A percentile compares a stretch with the other conserved stretches of the same genome.
phyloP scores from a whole-genome alignment of 2,797 vertebrate genomes.

The Anniella stebbinsi region DNA sequence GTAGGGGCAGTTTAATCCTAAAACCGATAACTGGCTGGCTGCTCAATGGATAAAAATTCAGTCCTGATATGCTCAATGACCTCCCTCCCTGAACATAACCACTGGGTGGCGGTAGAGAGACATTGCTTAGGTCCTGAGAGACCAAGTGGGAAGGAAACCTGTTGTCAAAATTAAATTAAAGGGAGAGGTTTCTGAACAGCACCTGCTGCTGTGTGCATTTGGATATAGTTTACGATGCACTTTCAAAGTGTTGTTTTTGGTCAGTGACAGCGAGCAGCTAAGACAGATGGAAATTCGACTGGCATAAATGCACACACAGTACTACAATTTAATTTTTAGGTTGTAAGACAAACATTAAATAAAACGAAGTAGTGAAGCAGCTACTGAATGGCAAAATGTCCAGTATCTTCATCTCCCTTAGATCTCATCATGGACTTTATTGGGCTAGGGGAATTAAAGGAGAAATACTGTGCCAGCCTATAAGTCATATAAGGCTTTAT shows the following conservation, averaged over 20 bases:
- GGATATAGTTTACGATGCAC: constrained; percentile 26
- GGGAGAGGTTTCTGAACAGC: constrained; percentile 19
- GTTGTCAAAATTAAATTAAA: constrained; percentile 21
- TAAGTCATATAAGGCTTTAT: neutral
- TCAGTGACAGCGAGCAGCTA: constrained; percentile 43
- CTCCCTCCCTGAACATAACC: constrained; percentile 8
- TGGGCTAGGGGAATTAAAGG: neutral
- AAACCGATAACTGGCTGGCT: neutral
- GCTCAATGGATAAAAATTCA: constrained; percentile 26
- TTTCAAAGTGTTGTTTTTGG: neutral
- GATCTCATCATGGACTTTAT: neutral
- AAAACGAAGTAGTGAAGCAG: constrained; percentile 7
- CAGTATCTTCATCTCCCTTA: neutral
- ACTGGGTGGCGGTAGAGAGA: constrained; percentile 33
- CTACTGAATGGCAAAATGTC: neutral
- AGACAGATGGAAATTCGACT: constrained; percentile 30
- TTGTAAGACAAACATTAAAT: constrained; percentile 42
- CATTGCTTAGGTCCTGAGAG: constrained; percentile 7
- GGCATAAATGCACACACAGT: constrained; percentile 24
- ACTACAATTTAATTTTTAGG: constrained; percentile 43
- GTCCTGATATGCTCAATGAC: neutral
- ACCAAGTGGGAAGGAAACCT: neutral
- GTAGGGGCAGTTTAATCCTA: constrained; percentile 29
- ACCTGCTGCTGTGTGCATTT: constrained; percentile 17
- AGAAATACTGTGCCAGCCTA: neutral